Conservation (phyloP, 2,113 vertebrate species). For the Vulpes lagopus region DNA sequence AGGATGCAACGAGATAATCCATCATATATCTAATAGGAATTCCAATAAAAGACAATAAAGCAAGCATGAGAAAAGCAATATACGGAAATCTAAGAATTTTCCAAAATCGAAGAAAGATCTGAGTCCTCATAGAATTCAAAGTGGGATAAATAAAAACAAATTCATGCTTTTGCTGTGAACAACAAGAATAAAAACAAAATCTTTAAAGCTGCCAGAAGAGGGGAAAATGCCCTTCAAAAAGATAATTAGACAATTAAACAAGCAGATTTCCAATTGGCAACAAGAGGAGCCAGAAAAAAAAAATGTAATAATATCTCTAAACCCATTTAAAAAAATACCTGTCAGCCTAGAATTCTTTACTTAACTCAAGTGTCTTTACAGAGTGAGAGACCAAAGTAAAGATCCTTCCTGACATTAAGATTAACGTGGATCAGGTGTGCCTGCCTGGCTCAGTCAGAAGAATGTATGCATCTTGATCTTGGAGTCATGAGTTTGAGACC, state of each 20-base stretch:
- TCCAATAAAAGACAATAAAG: background rate
- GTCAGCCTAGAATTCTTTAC: background rate
- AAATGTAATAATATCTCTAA: background rate
- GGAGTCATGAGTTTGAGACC: background rate
- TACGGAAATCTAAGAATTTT: background rate
- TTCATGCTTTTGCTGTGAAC: background rate
- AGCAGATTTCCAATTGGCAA: background rate
- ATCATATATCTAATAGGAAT: background rate
- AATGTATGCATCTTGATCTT: background rate
- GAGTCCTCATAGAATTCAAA: constrained; percentile 23
- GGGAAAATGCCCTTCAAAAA: background rate
- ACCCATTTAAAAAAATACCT: background rate
- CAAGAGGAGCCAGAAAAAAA: background rate
- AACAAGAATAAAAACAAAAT: background rate
- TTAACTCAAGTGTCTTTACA: background rate
- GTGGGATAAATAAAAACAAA: background rate
- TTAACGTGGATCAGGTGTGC: background rate
- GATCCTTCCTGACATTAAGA: background rate
- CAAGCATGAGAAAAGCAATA: background rate
- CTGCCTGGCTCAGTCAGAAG: background rate
- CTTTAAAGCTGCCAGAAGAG: background rate
- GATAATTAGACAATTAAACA: background rate
- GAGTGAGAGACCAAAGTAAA: background rate
- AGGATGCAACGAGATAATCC: background rate
- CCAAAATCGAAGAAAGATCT: background rate